Conservation (phyloP, 2,113 vertebrate species). For the Sterrhoptilus dennistouni region DNA sequence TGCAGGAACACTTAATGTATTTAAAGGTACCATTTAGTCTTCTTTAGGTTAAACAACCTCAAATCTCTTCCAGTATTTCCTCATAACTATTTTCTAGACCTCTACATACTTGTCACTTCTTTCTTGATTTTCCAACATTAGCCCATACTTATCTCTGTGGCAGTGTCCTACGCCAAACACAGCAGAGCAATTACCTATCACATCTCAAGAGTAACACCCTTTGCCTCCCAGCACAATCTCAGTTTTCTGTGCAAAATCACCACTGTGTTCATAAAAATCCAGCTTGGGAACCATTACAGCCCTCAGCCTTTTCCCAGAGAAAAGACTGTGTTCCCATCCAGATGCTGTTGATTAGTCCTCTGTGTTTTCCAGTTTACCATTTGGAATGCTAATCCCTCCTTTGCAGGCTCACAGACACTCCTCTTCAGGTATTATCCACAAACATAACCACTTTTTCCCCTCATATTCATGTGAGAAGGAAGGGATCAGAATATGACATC, state of each 20-base stretch:
- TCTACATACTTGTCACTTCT: neutral
- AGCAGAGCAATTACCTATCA: neutral
- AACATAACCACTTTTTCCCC: neutral
- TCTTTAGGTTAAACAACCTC: neutral
- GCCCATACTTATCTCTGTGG: neutral
- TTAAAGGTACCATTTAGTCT: neutral
- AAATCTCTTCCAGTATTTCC: neutral
- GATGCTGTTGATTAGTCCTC: conserved; percentile 5
- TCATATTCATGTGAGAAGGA: neutral
- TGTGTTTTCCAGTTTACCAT: neutral
- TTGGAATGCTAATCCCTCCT: conserved; percentile 2
- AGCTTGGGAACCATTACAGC: neutral
- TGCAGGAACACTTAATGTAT: neutral
- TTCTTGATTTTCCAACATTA: neutral
- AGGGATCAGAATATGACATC: neutral
- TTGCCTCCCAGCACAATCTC: neutral
- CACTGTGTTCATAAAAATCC: rapidly evolving
- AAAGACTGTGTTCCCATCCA: neutral
- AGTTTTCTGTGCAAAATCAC: neutral
- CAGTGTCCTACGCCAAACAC: neutral
- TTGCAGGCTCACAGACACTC: neutral
- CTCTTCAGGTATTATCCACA: neutral
- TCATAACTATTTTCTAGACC: neutral
- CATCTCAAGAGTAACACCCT: neutral
- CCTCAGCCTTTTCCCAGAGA: neutral